Percentiles rank a stretch among this genome's conserved stretches.
Conservation (phyloP, 2,888 invertebrate species). For the Leptopilina syphax region DNA sequence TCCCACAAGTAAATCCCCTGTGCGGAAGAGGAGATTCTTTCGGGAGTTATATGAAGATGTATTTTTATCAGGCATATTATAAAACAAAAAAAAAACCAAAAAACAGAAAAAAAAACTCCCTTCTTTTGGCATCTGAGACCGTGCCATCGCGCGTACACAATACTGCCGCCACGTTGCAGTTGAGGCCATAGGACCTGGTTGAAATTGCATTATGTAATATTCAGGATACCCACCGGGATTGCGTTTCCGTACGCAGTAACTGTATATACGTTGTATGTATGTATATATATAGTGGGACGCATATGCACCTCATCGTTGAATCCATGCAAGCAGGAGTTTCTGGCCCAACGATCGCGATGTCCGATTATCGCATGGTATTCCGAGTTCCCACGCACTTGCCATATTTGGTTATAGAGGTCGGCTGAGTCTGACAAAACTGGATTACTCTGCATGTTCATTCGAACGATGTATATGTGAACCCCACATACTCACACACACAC, state of each 20-base stretch:
- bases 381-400: constrained; percentile 54
- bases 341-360: constrained; percentile 45
- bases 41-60: constrained; percentile 55
- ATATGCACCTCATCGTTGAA: constrained; percentile 47
- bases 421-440: constrained; percentile 46
- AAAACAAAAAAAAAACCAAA: too few species aligned
- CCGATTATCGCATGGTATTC: constrained; percentile 55
- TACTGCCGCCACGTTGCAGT: constrained; percentile 47
- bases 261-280: constrained; percentile 9
- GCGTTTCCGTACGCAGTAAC: constrained; percentile 56
- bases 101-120: too few species aligned
- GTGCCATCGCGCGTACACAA: constrained; percentile 28
- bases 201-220: constrained; percentile 73
- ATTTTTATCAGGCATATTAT: constrained; percentile 51
- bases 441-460: constrained; percentile 30
- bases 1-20: constrained; percentile 47
- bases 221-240: constrained; percentile 61
- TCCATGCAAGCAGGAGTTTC: constrained; percentile 46
- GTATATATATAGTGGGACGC: constrained; percentile 15
- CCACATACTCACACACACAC: too few species aligned
- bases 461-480: neutral
- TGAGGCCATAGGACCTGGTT: constrained; percentile 58
- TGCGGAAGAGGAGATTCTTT: constrained; percentile 53
- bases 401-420: constrained; percentile 44
- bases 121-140: constrained; percentile 41